A percentile compares a stretch with the other conserved stretches of the same genome.
phyloP scores from a whole-genome alignment of 2,797 vertebrate species.

The Rhadinocentrus ornatus region DNA sequence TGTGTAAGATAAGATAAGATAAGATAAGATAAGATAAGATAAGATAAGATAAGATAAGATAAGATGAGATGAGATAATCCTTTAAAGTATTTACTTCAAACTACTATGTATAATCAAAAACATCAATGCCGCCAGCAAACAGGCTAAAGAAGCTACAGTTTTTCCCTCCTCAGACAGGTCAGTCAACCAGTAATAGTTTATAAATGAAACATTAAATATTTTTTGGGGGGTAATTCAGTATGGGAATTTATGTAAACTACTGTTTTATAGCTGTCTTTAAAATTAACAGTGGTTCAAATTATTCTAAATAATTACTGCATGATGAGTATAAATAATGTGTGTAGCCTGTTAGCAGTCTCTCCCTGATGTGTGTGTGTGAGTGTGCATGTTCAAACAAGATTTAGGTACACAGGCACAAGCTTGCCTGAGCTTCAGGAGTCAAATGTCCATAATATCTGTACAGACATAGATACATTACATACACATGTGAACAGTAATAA shows the following conservation, averaged over 20 bases:
- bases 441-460: neutral
- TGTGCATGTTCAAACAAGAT: neutral
- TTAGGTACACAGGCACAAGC: neutral
- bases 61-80: too few relatives aligned
- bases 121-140: too few relatives aligned
- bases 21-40: too few relatives aligned
- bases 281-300: neutral
- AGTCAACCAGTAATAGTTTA: too few relatives aligned
- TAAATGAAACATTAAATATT: neutral
- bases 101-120: too few relatives aligned
- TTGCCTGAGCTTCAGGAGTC: neutral
- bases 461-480: neutral
- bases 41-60: too few relatives aligned
- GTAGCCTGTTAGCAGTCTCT: neutral
- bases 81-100: too few relatives aligned
- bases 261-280: neutral
- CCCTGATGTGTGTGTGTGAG: too few relatives aligned
- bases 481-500: neutral
- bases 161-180: too few relatives aligned
- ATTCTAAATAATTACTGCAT: neutral
- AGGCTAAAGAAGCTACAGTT: too few relatives aligned
- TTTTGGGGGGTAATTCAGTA: neutral
- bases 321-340: neutral
- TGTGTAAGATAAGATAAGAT: too few relatives aligned
- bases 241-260: neutral